Evolutionary conservation across 2,888 invertebrate genomes (phyloP), one percentile per base, ranked within the genome.

Genomic region (Caenorhabditis sp.): DNA sequence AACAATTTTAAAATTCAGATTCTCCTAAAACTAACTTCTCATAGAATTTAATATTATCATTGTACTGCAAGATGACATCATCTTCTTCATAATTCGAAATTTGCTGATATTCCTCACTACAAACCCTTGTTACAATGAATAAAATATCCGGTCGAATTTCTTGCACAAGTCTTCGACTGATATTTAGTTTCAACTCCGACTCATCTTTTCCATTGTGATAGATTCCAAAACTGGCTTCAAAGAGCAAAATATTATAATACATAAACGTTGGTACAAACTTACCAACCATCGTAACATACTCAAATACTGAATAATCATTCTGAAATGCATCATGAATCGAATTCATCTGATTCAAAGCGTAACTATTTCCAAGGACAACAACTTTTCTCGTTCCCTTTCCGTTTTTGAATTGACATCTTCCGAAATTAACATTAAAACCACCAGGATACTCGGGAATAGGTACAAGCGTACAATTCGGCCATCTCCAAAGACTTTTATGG

Each of bases 351-450:
- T 68, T 68, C 0, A 63, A 27, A 21, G 68, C 52, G 57, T 63
- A 68, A 49, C 63, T 68, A 26, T 68, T 68, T 10, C 68, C 68
- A 10, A 68, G 52, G 20, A 59, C 31, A 38, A 68, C 26, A 17
- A 68, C 21, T 31, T 54, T 59, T 2, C 25, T 53, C 20, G 58
- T 59, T 21, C 62, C 67, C 4, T 62, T 43, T 7, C 43, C 27
- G 12, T 25, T 26, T 26, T 23, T 38, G 53, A 61, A 62, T 20
- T 43, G 49, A 53, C 67, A 67, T 56, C 62, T 58, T 53, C 62
- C 67, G 21, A 62, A 53, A 21, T 20, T 52, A 8, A 17, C 4
- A 7, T 20, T 4, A 1, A 52, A 4, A 23, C 52, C 52, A 1
- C 12, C 21, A 4, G 52, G 52, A 21, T 8, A 52, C 12, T 52